Conservation (phyloP, 1,140 invertebrate species). For the Ylistrum balloti region DNA sequence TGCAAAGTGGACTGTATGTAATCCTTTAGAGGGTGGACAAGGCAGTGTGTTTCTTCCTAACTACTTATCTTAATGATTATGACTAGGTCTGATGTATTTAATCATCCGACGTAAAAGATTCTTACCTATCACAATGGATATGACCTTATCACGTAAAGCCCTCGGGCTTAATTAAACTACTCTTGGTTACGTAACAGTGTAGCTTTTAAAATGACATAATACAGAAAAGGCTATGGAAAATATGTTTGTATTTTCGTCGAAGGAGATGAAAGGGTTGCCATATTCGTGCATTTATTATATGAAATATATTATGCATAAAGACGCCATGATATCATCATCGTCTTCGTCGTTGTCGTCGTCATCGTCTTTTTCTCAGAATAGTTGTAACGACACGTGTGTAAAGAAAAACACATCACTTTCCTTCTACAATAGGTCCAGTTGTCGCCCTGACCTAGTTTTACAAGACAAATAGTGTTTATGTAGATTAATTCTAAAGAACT, state of each 20-base stretch:
- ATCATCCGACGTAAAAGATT: not conserved
- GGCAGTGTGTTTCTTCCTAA: not conserved
- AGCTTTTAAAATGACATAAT: too few relatives aligned
- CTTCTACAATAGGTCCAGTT: not conserved
- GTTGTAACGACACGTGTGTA: not conserved
- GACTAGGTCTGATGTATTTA: not conserved
- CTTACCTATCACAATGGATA: not conserved
- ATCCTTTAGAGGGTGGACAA: not conserved
- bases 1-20: not conserved
- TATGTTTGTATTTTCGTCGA: too few relatives aligned
- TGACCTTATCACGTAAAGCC: not conserved
- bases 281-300: too few relatives aligned
- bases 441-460: constrained; percentile 4
- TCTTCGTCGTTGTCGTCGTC: not conserved
- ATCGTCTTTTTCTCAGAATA: not conserved
- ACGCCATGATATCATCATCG: not conserved
- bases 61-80: not conserved
- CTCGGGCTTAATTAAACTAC: too few relatives aligned
- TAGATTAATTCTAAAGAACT: not conserved
- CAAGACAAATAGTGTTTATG: constrained; percentile 6
- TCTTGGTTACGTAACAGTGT: too few relatives aligned
- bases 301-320: too few relatives aligned
- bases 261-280: too few relatives aligned
- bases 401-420: not conserved
- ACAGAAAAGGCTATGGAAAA: too few relatives aligned